phyloP scores from a whole-genome alignment of 2,888 invertebrate species.

The Trichopria drosophilae region DNA sequence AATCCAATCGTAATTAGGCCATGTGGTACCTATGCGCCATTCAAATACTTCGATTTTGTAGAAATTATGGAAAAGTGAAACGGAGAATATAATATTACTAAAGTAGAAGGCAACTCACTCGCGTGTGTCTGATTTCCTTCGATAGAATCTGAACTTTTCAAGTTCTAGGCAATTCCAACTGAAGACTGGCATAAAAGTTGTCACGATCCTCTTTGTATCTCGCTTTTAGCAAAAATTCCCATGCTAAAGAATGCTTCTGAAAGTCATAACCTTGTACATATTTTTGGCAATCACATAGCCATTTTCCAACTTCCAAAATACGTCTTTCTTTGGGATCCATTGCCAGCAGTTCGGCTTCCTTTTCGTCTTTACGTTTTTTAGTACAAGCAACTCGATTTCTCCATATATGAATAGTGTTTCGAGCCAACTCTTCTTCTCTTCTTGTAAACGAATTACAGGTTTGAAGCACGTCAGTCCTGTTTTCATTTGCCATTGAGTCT shows the following conservation, averaged over 20 bases:
- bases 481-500: constrained; percentile 22
- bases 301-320: constrained; percentile 50
- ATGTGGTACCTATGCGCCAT: no score
- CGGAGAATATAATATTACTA: not conserved
- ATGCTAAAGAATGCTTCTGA: constrained; percentile 56
- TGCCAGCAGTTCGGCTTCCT: constrained; percentile 26
- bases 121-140: no score
- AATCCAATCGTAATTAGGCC: no score
- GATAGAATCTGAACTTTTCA: no score
- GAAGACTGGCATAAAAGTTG: constrained; percentile 60
- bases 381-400: constrained; percentile 31
- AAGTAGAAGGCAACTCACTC: no score
- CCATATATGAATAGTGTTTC: constrained; percentile 42
- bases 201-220: constrained; percentile 61
- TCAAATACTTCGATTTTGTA: no score
- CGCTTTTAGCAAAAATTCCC: constrained; percentile 61
- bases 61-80: not conserved
- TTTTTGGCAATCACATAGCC: constrained; percentile 57
- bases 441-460: constrained; percentile 24
- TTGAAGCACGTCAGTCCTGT: not conserved
- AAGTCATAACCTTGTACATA: constrained; percentile 57
- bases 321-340: constrained; percentile 49
- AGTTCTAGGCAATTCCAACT: constrained; percentile 42
- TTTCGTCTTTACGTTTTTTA: constrained; percentile 31
- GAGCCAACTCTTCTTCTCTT: constrained; percentile 36